phyloP scores from a whole-genome alignment of 2,113 vertebrate genomes.

The Columbina picui region DNA sequence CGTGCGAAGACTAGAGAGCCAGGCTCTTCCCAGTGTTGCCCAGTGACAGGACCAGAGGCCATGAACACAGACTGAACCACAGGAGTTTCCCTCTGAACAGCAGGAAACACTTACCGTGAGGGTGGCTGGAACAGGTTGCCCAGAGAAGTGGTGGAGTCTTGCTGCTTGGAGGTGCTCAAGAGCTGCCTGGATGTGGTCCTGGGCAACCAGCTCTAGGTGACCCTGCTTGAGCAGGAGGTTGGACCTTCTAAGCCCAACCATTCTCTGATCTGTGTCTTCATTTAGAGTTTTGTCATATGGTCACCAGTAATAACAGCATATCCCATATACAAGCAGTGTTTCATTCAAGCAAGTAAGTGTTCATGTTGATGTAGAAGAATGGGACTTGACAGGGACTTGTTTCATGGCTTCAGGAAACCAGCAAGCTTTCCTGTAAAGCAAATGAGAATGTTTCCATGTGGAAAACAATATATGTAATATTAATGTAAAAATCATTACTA shows the following conservation, averaged over 20 bases:
- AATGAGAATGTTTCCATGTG: neutral
- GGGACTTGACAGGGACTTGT: neutral
- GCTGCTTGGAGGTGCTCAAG: neutral
- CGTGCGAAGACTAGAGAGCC: rapidly evolving
- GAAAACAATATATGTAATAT: neutral
- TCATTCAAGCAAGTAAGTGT: neutral
- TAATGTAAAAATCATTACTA: neutral
- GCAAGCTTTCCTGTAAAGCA: neutral
- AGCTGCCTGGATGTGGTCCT: neutral
- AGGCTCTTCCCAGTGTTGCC: neutral
- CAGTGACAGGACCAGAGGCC: neutral
- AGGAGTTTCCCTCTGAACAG: neutral
- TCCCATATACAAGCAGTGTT: neutral
- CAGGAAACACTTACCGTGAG: neutral
- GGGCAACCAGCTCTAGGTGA: neutral
- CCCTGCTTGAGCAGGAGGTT: neutral
- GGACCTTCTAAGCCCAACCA: neutral
- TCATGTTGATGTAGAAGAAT: neutral
- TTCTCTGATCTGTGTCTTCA: neutral
- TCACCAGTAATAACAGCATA: neutral
- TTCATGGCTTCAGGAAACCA: neutral
- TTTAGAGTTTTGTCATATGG: neutral
- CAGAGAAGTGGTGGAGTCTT: neutral
- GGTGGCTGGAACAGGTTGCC: neutral
- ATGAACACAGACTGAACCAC: neutral